Evolutionary conservation across 2,888 invertebrate genomes (phyloP), one percentile per base, ranked within the genome.

Genomic region (Acanthosoma haemorrhoidale): DNA sequence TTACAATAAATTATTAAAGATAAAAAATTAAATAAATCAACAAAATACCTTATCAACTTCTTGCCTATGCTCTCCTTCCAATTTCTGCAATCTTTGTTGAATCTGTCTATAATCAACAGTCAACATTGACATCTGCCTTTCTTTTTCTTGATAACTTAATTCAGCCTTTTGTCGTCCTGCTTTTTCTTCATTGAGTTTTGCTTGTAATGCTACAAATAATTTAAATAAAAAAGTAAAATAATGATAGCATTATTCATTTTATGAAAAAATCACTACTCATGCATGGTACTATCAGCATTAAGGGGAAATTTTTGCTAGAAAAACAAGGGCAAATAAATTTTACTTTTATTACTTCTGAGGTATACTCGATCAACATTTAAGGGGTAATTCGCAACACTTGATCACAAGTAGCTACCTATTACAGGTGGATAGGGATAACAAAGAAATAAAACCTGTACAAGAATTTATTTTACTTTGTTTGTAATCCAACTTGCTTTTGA

Each of bases 101-200:
- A 95, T 90, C 82, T 96, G 96, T n/a, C 94, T 84, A 79, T 95
- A 92, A 81, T 97, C 97, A 2, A 97, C 94, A 18, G 91, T 91
- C 34, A 96, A 83, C 91, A 96, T 96, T 11, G 93, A 95, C 79
- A 95, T 91, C 80, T 95, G 94, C 0, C 96, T 85, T 79, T 97
- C 96, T 77, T 93, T 92, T 79, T 96, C 95, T 81, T 97, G 93
- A 15, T 89, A 89, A 72, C 88, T 86, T 59, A 91, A 84, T 79
- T 97, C 96, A 0, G 93, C 89, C 76, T 91, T 89, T 79, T 94
- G 93, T 61, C 95, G 84, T 4, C 90, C 88, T 68, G 86, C 85
- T 79, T 94, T 94, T 81, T 97, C 96, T 79, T 94, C 94, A 77
- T 91, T 94, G 72, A 96, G 81, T 83, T 95, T 96, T 41, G 88